Base-by-base conservation (phyloP, 2,888 invertebrate species). In the Xestia c-nigrum region DNA sequence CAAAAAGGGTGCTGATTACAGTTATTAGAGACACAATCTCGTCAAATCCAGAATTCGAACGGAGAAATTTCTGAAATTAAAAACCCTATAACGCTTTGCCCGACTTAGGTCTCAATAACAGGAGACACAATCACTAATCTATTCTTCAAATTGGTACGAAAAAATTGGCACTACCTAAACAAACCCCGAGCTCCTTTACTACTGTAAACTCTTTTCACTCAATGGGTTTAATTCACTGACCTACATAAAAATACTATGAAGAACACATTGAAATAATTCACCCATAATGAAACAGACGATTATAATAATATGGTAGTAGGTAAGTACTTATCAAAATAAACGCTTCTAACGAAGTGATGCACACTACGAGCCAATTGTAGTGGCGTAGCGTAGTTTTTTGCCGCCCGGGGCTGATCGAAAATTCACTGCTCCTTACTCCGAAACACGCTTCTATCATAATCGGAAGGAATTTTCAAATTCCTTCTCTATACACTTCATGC, bases 321-420 rank as follows among this genome's bases (percentile, higher is more conserved):
- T 31, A 59, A 14, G 2, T 16, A 76, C 16, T n/a, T 40, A 47
- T 16, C 16, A 74, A 50, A 76, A 57, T 70, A 68, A 47, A 74
- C 24, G 19, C 21, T 10, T 21, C 16, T 24, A 21, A 31, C 0
- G 7, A 59, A 74, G 16, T 40, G 74, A 64, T 64, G 40, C 31
- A 43, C 63, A 63, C 14, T 14, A 14, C 7, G 43, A 14, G 14
- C n/a, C 43, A n/a, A 40, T n/a, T n/a, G n/a, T 21, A 9, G 31
- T 59, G 59, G 19, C 0, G 59, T 9, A 31, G 16, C 31, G 16
- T 3, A 0, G 24, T 3, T 3, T 24, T 31, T 16, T 9, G 16
- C 31, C 7, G 16, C 31, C 7, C 16, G 16, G 31, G 31, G 6
- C 31, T 7, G 1, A 16, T 5, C 3, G 1, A 7, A 31, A 16